Evolutionary conservation across 2,888 invertebrate species (phyloP), one percentile per base, ranked within the genome.

Genomic region (Brachylomia viminalis): DNA sequence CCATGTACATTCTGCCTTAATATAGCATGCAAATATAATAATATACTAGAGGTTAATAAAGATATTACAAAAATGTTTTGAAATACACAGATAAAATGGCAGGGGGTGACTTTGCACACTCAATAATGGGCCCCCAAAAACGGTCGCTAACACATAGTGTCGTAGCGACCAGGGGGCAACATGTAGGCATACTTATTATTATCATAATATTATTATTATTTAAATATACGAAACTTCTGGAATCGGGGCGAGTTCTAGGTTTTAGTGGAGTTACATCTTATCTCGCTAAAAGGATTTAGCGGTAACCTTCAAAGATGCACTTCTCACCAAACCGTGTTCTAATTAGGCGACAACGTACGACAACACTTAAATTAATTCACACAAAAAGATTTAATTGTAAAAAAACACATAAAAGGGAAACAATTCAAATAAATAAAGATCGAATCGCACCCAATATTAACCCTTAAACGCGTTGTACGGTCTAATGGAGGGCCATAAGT

Each of bases 401-500:
- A 61, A 69, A 79, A 80, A 49, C 15, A 65, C 47, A 70, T 58
- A 65, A 69, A 77, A 73, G 64, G n/a, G 20, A 79, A 72, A 77
- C 79, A 80, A 78, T 83, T 81, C 71, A 77, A 79, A 77, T 83
- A 86, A 86, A 87, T 87, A 83, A 79, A 75, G 83, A 77, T 81
- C 61, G 71, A 74, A 77, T 82, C 73, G 64, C 82, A 71, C 54
- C 84, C 80, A 75, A 84, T 88, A 81, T 84, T 77, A 84, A 70
- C 82, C 87, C 80, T 82, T 84, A 80, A 86, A 82, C 65, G 84
- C 76, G 69, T 72, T 83, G 79, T 86, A 76, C 61, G 80, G 79
- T 83, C 92, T 93, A 93, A 93, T 93, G 93, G 93, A 90, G 52
- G 80, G 83, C 90, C 83, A 92, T 93, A 93, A 92, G 86, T 93